Evolutionary conservation across 1,140 invertebrate species (phyloP).

Genomic region (Lordiphosa mommai): DNA sequence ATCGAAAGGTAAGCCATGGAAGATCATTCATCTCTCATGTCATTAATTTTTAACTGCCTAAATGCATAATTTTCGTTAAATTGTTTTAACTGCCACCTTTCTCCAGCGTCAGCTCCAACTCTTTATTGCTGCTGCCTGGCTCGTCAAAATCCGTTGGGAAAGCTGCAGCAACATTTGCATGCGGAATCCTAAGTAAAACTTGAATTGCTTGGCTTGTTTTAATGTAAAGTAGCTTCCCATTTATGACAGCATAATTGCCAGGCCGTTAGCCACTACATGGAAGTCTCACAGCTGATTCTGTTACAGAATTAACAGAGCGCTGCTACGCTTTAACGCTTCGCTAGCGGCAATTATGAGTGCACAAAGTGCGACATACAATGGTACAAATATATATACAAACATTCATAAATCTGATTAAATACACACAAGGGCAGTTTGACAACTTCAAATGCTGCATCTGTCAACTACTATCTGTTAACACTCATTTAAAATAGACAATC

Average conservation of each 20-base stretch:
- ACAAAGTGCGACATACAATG: conserved; percentile 33
- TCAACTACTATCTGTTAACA: too few species aligned
- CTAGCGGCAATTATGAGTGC: conserved; percentile 50
- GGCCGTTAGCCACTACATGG: conserved; percentile 22
- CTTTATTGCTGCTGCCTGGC: neutral
- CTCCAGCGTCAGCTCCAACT: neutral
- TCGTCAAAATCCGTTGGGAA: conserved; percentile 43
- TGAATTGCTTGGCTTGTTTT: conserved; percentile 56
- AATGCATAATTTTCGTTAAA: conserved; percentile 34
- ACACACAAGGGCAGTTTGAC: neutral
- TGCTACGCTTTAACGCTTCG: conserved; percentile 56
- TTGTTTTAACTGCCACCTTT: conserved; percentile 28
- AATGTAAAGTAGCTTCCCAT: conserved; percentile 41
- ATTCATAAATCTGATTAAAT: too few species aligned
- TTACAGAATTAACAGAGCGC: conserved; percentile 52
- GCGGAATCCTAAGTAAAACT: conserved; percentile 20
- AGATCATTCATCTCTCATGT: too few species aligned
- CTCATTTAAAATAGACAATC: too few species aligned
- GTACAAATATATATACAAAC: neutral
- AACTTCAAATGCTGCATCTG: too few species aligned
- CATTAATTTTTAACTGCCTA: neutral
- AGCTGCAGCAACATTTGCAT: conserved; percentile 55
- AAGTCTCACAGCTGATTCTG: conserved; percentile 17
- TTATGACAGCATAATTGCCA: conserved; percentile 57
- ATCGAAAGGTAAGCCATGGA: too few species aligned